Evolutionary conservation across 2,797 vertebrate genomes (phyloP), one percentile per base, ranked within the genome.

Genomic region (Lophura swinhoii): DNA sequence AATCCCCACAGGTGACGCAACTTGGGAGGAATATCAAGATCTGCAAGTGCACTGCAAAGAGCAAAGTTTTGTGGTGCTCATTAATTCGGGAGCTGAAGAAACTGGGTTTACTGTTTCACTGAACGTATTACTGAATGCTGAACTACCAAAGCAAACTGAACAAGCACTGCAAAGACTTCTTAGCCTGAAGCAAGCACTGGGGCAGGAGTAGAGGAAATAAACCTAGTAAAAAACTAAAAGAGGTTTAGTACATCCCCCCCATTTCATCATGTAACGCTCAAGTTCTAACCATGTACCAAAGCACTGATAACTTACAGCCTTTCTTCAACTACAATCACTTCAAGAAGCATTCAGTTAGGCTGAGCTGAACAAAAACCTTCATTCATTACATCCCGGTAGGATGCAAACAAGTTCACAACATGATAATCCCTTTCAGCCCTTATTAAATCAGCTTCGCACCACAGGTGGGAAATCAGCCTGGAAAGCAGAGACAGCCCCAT

Each of bases 391-490:
- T 81, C 90, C 71, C 88, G 24, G 96, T 84, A 93, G 90, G 94
- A 97, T 73, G 97, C 95, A 94, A 88, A 96, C 48, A 86, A 90
- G 88, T 97, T 97, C 96, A 94, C 79, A 93, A 97, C 94, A 97
- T 96, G 96, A 97, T 97, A 97, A 98, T 97, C 97, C 95, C 91
- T 89, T 96, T 97, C 97, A 97, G 95, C 91, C 95, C 96, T 97
- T 97, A 92, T 95, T 98, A 97, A 98, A 97, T 97, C 97, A 97
- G 84, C 94, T 72, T 69, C 8, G n/a, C 82, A 8, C 94, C 70
- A 90, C 97, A 97, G 97, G 96, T 97, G 97, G 95, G 96, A 94
- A 96, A 86, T 56, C 96, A 76, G 81, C 64, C 66, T 94, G 86
- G 91, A 95, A 95, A 95, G 76, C 80, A 74, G 80, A 94, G 84